These are phyloP conservation scores for Xanthorhoe designata DNA, from an alignment of 2,888 invertebrate genomes.

Conservation along the genomic window DNA sequence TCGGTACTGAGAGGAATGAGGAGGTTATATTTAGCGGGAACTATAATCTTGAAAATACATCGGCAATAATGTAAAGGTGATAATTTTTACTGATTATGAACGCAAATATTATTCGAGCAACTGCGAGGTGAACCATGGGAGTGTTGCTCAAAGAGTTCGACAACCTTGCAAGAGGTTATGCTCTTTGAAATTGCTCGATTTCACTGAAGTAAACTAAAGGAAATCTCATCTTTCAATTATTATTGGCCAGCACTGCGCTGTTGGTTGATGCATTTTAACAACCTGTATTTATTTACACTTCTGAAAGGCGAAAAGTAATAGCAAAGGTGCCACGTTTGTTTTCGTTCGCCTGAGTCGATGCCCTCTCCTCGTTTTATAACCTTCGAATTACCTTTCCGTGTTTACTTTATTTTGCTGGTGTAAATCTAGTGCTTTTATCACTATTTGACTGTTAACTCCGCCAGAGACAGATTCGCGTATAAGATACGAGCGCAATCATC, in stretches of 20 bases:
- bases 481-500: slow-evolving; percentile 19
- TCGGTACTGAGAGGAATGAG: slow-evolving; percentile 46
- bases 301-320: slow-evolving; percentile 27
- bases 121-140: slow-evolving; percentile 46
- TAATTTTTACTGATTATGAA: slow-evolving; percentile 73
- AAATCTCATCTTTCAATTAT: slow-evolving; percentile 31
- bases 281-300: slow-evolving; percentile 36
- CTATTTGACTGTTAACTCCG: slow-evolving; percentile 41
- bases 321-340: slow-evolving; percentile 54
- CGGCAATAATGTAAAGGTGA: slow-evolving; percentile 63
- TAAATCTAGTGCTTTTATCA: slow-evolving; percentile 56
- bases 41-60: slow-evolving; percentile 58
- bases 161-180: slow-evolving; percentile 58
- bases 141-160: slow-evolving; percentile 62
- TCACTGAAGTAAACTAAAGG: slow-evolving; percentile 27
- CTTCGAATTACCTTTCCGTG: slow-evolving; percentile 55
- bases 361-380: slow-evolving; percentile 57
- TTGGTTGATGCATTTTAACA: slow-evolving; percentile 28
- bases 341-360: slow-evolving; percentile 62
- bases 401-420: slow-evolving; percentile 58
- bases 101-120: slow-evolving; percentile 68
- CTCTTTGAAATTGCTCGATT: slow-evolving; percentile 35
- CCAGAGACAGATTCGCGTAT: slow-evolving; percentile 24
- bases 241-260: slow-evolving; percentile 24
- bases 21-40: slow-evolving; percentile 62